A percentile compares a stretch with the other conserved stretches of the same genome.
These are phyloP conservation scores for Chrosomus eos DNA, from an alignment of 2,797 vertebrate species.

Conservation along the genomic window DNA sequence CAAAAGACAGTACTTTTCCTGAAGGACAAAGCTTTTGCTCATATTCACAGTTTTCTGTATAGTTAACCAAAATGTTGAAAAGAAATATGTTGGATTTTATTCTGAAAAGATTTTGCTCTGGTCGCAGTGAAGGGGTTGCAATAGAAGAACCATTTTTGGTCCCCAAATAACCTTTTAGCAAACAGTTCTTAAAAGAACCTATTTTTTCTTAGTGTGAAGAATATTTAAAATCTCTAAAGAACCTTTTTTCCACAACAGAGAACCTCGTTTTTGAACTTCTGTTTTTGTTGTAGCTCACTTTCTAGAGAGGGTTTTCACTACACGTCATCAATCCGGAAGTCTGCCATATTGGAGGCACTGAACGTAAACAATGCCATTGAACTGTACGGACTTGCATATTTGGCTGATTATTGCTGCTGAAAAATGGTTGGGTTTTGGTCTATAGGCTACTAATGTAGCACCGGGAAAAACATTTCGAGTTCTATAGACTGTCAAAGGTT, in stretches of 20 bases:
- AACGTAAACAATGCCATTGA: too few species aligned
- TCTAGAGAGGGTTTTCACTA: too few species aligned
- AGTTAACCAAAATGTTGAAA: background rate
- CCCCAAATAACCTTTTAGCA: background rate
- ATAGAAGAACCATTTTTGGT: background rate
- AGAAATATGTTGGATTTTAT: background rate
- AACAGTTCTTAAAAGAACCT: background rate
- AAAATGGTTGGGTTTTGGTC: too few species aligned
- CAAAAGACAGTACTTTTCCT: slow-evolving; percentile 51
- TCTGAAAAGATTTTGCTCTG: background rate
- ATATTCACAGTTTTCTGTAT: slow-evolving; percentile 11
- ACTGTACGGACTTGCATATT: too few species aligned
- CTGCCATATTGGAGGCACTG: too few species aligned
- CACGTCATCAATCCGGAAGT: too few species aligned
- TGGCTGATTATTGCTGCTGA: too few species aligned
- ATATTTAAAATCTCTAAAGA: background rate
- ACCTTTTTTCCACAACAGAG: background rate
- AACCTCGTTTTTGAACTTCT: background rate
- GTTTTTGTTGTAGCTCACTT: too few species aligned
- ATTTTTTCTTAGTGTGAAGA: background rate
- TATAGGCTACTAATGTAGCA: too few species aligned
- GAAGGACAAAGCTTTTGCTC: slow-evolving; percentile 9
- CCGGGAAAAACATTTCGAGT: too few species aligned
- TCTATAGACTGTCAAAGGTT: too few species aligned
- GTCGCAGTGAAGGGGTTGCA: background rate